Evolutionary conservation across 1,140 invertebrate species (phyloP), one percentile per base, ranked within the genome.

Genomic region (Polypedilum vanderplanki): DNA sequence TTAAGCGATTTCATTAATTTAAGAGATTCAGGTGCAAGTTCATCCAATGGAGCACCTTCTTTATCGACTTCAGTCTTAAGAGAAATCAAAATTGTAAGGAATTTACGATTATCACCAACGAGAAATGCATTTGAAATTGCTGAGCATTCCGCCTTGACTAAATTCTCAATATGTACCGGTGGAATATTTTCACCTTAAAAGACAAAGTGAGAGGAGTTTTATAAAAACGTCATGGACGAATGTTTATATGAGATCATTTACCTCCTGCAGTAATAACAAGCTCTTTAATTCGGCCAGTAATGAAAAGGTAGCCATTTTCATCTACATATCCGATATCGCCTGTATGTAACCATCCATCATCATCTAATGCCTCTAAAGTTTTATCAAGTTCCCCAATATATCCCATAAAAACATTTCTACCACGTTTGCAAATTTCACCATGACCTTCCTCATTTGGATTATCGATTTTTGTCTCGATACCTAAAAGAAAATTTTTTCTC

Each of bases 351-450:
- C 90, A 93, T 7, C 90, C 89, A 0, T 92, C 87, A 0, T 86
- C 83, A 80, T 94, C 91, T 41, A 93, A 81, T 0, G 89, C 80
- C 75, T 89, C 90, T 46, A 81, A 82, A 0, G 91, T 94, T 83
- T 94, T 94, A n/a, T 89, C 88, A 33, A 86, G 85, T 33, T 90
- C 86, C 75, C 87, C 85, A 17, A 95, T 83, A 80, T 95, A 96
- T 7, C 93, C 94, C 93, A 95, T 95, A 80, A 93, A 92, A 8
- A 94, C 83, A 79, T 95, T 89, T 65, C 93, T 85, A 15, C 93
- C 93, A 67, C 20, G 3, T 18, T 70, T 20, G 17, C 17, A 70
- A 70, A 64, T 86, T 84, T 94, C 93, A 15, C 93, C 93, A 77
- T 91, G 88, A 0, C 90, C 91, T 75, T 89, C 87, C 12, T 15